A percentile compares a stretch with the other conserved stretches of the same genome.
phyloP scores from a whole-genome alignment of 2,888 invertebrate species.

The Andrena bucephala region DNA sequence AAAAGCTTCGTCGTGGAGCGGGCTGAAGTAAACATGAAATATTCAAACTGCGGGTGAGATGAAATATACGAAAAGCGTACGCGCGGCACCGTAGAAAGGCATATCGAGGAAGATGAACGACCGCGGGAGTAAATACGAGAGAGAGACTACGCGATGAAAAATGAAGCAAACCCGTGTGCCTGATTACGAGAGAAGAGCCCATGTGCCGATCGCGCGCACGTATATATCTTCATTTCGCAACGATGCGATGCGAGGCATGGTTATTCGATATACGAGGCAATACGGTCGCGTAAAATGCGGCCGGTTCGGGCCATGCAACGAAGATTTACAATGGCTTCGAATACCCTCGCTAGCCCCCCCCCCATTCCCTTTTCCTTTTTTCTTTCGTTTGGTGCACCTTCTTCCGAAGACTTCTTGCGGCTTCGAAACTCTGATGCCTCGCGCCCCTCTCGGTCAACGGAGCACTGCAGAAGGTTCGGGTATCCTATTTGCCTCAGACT shows the following conservation, averaged over 20 bases:
- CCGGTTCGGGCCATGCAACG: constrained; percentile 49
- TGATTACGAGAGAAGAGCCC: constrained; percentile 64
- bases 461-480: too few relatives aligned
- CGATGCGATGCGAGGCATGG: constrained; percentile 68
- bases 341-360: constrained; percentile 16
- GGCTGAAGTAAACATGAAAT: not conserved
- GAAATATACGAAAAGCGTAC: not conserved
- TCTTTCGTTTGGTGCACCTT: constrained; percentile 24
- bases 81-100: not conserved
- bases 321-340: constrained; percentile 63
- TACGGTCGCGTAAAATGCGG: constrained; percentile 50
- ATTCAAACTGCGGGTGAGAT: not conserved
- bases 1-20: too few relatives aligned
- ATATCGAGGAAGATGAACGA: not conserved
- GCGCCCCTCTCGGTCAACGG: too few relatives aligned
- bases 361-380: not conserved
- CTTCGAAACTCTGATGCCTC: constrained; percentile 7
- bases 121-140: constrained; percentile 13
- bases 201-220: constrained; percentile 59
- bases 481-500: too few relatives aligned
- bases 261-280: constrained; percentile 68
- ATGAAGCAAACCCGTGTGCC: constrained; percentile 56
- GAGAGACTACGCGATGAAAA: constrained; percentile 44
- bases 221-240: constrained; percentile 76
- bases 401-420: constrained; percentile 40